Evolutionary conservation across 2,797 vertebrate species (phyloP).

Genomic region (Glyptemys insculpta): DNA sequence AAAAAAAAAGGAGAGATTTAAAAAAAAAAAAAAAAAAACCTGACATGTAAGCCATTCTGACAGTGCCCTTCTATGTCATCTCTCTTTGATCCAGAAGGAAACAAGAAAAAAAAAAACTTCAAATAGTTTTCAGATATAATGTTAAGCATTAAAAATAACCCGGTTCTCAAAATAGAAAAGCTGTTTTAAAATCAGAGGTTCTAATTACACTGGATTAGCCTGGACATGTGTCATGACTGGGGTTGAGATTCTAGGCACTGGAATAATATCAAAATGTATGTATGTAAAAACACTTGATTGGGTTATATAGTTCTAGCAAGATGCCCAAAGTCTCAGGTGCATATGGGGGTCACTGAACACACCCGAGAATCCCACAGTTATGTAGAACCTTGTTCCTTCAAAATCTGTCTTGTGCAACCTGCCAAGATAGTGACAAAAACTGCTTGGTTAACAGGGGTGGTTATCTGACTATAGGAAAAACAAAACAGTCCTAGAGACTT

Average conservation of each 20-base stretch:
- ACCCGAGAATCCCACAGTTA: neutral
- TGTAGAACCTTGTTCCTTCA: rapidly evolving
- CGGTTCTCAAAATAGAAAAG: neutral
- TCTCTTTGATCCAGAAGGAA: neutral
- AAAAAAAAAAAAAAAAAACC: neutral
- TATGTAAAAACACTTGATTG: neutral
- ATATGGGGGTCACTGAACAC: neutral
- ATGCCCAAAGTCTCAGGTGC: neutral
- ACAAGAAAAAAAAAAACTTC: neutral
- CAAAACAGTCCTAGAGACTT: neutral
- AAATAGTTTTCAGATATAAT: neutral
- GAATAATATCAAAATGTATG: neutral
- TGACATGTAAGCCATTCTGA: neutral
- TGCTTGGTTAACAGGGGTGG: neutral
- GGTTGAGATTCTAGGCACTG: neutral
- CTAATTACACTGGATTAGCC: neutral
- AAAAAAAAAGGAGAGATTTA: neutral
- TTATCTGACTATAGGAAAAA: neutral
- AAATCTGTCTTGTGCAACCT: neutral
- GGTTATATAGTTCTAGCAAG: neutral
- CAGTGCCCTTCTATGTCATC: neutral
- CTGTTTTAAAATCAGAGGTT: neutral
- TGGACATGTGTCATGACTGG: no score
- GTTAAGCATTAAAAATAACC: neutral
- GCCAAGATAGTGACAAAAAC: neutral